phyloP scores from a whole-genome alignment of 2,113 vertebrate genomes.

The Scolopax mira region DNA sequence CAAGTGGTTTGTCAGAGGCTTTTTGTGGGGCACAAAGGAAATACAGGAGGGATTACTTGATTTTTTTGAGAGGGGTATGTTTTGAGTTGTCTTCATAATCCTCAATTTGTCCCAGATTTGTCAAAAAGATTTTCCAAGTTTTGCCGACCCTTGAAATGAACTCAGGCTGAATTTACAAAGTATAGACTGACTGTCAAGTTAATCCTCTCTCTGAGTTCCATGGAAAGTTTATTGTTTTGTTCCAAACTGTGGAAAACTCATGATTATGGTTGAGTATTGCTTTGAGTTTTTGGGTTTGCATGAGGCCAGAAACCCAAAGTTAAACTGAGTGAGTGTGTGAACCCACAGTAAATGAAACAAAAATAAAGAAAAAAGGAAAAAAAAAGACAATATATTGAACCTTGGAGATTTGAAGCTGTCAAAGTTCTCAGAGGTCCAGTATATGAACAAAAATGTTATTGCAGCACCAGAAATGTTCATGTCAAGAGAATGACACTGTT shows the following conservation, averaged over 20 bases:
- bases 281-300: background rate
- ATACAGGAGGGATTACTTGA: background rate
- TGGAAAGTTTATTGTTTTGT: background rate
- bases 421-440: background rate
- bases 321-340: background rate
- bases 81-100: conserved; percentile 5
- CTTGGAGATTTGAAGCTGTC: background rate
- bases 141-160: background rate
- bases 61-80: background rate
- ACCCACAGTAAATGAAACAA: background rate
- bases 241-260: background rate
- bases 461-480: background rate
- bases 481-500: background rate
- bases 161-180: background rate
- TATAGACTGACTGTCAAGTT: background rate
- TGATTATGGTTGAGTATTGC: background rate
- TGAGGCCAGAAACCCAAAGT: background rate
- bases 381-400: background rate
- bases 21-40: background rate
- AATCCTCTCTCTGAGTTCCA: background rate
- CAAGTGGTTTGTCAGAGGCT: background rate
- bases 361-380: too few relatives aligned
- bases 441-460: background rate
- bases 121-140: conserved; percentile 25
- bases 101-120: conserved; percentile 45